Evolutionary conservation across 2,113 vertebrate species (phyloP).

Genomic region (Pelecanoides urinatrix): DNA sequence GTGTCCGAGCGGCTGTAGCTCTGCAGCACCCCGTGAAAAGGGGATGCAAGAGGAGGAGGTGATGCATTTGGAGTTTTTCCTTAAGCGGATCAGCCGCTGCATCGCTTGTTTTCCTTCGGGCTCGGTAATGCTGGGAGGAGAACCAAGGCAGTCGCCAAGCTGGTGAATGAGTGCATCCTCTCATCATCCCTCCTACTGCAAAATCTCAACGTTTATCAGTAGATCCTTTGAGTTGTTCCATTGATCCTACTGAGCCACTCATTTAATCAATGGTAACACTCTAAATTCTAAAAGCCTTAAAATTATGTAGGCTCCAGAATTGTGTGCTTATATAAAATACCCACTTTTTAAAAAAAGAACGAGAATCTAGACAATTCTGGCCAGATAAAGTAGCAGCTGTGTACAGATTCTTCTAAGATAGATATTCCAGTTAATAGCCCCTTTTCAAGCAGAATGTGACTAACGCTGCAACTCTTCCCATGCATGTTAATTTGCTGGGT

Average conservation of each 20-base stretch:
- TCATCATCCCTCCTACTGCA: not conserved
- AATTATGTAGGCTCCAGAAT: not conserved
- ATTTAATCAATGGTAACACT: rapidly evolving
- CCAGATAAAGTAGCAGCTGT: not conserved
- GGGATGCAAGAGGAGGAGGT: too few relatives aligned
- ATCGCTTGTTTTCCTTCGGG: not conserved
- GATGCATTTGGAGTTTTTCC: not conserved
- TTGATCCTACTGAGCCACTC: not conserved
- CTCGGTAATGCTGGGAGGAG: not conserved
- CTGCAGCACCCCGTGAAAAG: not conserved
- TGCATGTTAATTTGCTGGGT: not conserved
- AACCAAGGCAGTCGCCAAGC: not conserved
- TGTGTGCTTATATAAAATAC: not conserved
- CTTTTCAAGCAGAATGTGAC: not conserved
- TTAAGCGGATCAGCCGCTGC: not conserved
- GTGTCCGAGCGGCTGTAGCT: not conserved
- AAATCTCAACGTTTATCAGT: not conserved
- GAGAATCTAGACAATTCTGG: not conserved
- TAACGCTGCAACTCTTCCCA: not conserved
- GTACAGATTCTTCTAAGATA: not conserved
- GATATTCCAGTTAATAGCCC: not conserved
- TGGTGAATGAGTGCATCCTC: not conserved
- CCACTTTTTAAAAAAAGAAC: not conserved
- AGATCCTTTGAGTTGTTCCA: not conserved
- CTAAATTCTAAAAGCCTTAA: not conserved